Percentiles rank a stretch among this genome's conserved stretches.
Evolutionary conservation across 1,140 invertebrate species (phyloP).

Genomic region (Drosophila elegans): DNA sequence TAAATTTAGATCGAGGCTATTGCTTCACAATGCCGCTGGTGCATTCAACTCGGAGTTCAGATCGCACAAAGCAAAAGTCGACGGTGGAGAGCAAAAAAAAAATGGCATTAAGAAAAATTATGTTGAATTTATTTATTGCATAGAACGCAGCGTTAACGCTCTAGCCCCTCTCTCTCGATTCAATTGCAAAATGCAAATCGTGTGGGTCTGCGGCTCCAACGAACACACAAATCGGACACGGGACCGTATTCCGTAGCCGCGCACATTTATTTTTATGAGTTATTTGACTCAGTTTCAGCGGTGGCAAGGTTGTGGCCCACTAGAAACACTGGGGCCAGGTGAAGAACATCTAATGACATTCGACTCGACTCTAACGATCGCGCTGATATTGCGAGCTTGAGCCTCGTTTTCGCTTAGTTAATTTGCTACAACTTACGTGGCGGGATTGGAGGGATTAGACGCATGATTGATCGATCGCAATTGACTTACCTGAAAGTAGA

Average conservation of each 20-base stretch:
- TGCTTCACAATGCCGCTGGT: conserved; percentile 80
- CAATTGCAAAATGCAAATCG: conserved; percentile 68
- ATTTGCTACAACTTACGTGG: conserved; percentile 57
- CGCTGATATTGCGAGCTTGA: conserved; percentile 19
- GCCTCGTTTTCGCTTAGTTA: conserved; percentile 8
- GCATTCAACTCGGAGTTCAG: conserved; percentile 74
- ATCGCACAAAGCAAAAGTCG: conserved; percentile 28
- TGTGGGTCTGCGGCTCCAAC: conserved; percentile 34
- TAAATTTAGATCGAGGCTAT: conserved; percentile 83
- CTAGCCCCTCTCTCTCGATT: conserved; percentile 24
- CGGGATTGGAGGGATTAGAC: conserved; percentile 12
- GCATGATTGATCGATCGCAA: conserved; percentile 28
- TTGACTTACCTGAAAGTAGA: conserved; percentile 58
- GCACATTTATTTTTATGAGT: conserved; percentile 59
- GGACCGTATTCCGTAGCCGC: conserved; percentile 12
- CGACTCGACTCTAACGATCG: conserved; percentile 20
- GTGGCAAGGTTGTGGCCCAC: conserved; percentile 59
- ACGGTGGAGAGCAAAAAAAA: not conserved
- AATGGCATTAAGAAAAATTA: conserved; percentile 67
- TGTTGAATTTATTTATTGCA: conserved; percentile 76
- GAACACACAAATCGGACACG: conserved; percentile 5
- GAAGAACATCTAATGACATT: conserved; percentile 77
- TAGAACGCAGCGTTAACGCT: conserved; percentile 12
- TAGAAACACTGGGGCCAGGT: conserved; percentile 39
- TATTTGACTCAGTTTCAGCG: conserved; percentile 62